A percentile compares a stretch with the other conserved stretches of the same genome.
phyloP scores from a whole-genome alignment of 2,888 invertebrate genomes.

The Pycnomerus fuliginosus region DNA sequence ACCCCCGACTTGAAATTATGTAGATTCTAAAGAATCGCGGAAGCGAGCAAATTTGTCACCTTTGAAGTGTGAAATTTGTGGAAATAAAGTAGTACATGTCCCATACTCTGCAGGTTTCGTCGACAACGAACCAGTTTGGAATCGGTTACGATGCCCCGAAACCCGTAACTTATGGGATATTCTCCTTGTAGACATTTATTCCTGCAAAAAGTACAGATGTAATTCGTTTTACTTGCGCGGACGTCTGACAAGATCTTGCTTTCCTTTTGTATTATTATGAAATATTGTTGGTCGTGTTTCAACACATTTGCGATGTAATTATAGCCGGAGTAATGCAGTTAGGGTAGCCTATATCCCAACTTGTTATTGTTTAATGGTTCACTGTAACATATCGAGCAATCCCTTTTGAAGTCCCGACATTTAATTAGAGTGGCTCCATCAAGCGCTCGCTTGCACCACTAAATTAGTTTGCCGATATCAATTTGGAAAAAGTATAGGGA shows the following conservation, averaged over 20 bases:
- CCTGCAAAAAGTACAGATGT: too few relatives aligned
- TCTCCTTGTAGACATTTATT: too few relatives aligned
- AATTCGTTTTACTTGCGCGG: conserved; percentile 14
- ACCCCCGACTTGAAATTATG: too few relatives aligned
- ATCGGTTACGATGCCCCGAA: conserved; percentile 83
- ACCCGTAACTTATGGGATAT: conserved; percentile 77
- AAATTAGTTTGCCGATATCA: too few relatives aligned
- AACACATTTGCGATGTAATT: neutral
- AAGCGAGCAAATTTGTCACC: too few relatives aligned
- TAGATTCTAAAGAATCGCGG: too few relatives aligned
- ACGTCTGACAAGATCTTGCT: conserved; percentile 11
- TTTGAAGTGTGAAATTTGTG: too few relatives aligned
- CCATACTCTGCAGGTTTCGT: conserved; percentile 93
- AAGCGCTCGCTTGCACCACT: too few relatives aligned
- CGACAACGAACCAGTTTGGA: conserved; percentile 85
- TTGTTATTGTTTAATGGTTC: conserved; percentile 16
- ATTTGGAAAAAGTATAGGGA: too few relatives aligned
- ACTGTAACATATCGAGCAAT: neutral
- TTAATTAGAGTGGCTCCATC: too few relatives aligned
- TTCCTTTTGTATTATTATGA: conserved; percentile 13
- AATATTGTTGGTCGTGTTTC: conserved; percentile 4
- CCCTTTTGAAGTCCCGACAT: conserved; percentile 15
- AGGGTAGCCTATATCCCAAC: too few relatives aligned
- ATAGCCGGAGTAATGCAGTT: too few relatives aligned
- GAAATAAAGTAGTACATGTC: conserved; percentile 47